Percentiles rank a stretch among this genome's conserved stretches.
These are phyloP conservation scores for Atethmia centrago DNA, from an alignment of 2,888 invertebrate species.

Conservation along the genomic window DNA sequence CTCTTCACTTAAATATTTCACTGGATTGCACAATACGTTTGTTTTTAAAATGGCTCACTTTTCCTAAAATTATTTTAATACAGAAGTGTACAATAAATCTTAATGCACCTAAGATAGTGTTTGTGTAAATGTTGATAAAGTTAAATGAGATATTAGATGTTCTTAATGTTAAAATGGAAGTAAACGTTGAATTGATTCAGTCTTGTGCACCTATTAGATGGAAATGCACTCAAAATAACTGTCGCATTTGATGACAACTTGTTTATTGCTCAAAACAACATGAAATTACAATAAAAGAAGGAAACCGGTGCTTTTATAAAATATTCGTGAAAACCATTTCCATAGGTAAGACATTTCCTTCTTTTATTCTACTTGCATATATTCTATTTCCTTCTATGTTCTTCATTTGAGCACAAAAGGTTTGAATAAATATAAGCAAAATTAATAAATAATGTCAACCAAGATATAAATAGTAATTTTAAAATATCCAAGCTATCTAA, in stretches of 20 bases:
- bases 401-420: slow-evolving; percentile 72
- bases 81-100: slow-evolving; percentile 79
- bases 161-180: slow-evolving; percentile 74
- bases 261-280: slow-evolving; percentile 61
- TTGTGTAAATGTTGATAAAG: slow-evolving; percentile 77
- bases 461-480: slow-evolving; percentile 55
- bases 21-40: slow-evolving; percentile 89
- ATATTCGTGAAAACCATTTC: slow-evolving; percentile 36
- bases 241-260: slow-evolving; percentile 67
- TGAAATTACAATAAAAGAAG: slow-evolving; percentile 76
- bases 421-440: slow-evolving; percentile 65
- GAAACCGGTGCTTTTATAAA: slow-evolving; percentile 62
- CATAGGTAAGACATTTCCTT: slow-evolving; percentile 73
- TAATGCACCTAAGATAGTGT: slow-evolving; percentile 84
- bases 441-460: slow-evolving; percentile 57
- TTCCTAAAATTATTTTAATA: slow-evolving; percentile 85
- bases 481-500: slow-evolving; percentile 56
- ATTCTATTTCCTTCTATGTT: too few relatives aligned
- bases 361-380: slow-evolving; percentile 75
- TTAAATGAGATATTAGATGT: slow-evolving; percentile 71
- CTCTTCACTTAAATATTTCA: slow-evolving; percentile 89
- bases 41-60: slow-evolving; percentile 91
- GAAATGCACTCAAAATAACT: slow-evolving; percentile 76
- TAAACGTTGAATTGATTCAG: slow-evolving; percentile 69
- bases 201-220: slow-evolving; percentile 81